Evolutionary conservation across 2,888 invertebrate species (phyloP), one percentile per base, ranked within the genome.

Genomic region (Alcis repandata): DNA sequence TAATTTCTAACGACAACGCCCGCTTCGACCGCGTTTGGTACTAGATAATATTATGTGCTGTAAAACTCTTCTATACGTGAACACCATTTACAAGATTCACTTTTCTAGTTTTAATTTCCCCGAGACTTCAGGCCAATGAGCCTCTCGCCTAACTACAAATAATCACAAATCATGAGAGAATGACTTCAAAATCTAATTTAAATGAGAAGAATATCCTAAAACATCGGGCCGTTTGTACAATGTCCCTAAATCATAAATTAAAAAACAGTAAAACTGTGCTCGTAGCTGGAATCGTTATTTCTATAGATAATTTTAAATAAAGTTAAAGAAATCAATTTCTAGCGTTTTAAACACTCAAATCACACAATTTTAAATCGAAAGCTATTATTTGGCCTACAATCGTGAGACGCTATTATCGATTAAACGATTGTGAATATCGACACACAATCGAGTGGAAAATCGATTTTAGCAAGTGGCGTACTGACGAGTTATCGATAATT

Each of bases 361-460:
- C 62, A 59, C 67, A 59, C 53, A 62, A 59, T 59, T 67, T 67
- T 51, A 20, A 62, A 62, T 49, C 66, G 66, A 67, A 62, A 49
- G 17, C 36, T 56, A 46, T 63, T 63, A 63, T 63, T 63, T 63
- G 63, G 63, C 58, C 58, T 33, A 41, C 46, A 52, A 58, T 57
- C 56, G 41, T 56, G 27, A 51, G 15, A 57, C 13, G 51, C 41
- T 17, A 40, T 32, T 20, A 20, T 32, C 33, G 43, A 56, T 41
- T 22, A 43, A 56, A 43, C 48, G 9, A 62, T 54, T 13, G 32
- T 49, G 17, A 33, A 20, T 46, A 46, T 36, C 27, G 41, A 17
- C 19, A 19, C 36, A 36, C 11, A 13, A 19, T 43, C 10, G 13
- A 38, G 15, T 54, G 19, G 27, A n/a, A 17, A 46, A 61, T 46